phyloP scores from a whole-genome alignment of 2,797 vertebrate species.

The Cichlasoma orientale region DNA sequence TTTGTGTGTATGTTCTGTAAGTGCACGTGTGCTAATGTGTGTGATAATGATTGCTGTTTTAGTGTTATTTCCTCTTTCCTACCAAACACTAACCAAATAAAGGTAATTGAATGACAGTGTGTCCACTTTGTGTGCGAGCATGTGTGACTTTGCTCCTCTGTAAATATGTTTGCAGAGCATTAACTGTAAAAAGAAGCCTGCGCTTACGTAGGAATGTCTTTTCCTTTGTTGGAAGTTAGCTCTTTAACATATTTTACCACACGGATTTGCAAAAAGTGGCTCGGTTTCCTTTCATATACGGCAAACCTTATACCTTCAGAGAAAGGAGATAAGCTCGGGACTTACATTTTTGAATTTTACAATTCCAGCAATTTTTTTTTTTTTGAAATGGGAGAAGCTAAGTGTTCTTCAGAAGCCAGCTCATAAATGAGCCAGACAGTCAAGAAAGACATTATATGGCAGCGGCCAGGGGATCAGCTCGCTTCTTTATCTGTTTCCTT shows the following conservation, averaged over 20 bases:
- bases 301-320: background rate
- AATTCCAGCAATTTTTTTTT: background rate
- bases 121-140: constrained; percentile 36
- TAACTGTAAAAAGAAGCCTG: constrained; percentile 19
- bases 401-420: background rate
- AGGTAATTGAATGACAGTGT: constrained; percentile 52
- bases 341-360: background rate
- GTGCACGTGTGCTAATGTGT: constrained; percentile 33
- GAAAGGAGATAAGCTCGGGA: background rate
- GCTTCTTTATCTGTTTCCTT: constrained; percentile 59
- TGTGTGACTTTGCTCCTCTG: constrained; percentile 42
- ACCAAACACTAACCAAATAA: constrained; percentile 56
- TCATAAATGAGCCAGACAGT: constrained; percentile 30
- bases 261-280: background rate
- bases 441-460: constrained; percentile 42
- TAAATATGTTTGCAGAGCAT: constrained; percentile 67
- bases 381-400: background rate
- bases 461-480: constrained; percentile 34
- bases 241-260: background rate
- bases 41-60: constrained; percentile 19
- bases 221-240: background rate
- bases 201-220: constrained; percentile 3
- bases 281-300: background rate
- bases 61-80: constrained; percentile 45
- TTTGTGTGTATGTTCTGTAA: background rate